Evolutionary conservation across 1,140 invertebrate species (phyloP).

Genomic region (Copidosoma floridanum): DNA sequence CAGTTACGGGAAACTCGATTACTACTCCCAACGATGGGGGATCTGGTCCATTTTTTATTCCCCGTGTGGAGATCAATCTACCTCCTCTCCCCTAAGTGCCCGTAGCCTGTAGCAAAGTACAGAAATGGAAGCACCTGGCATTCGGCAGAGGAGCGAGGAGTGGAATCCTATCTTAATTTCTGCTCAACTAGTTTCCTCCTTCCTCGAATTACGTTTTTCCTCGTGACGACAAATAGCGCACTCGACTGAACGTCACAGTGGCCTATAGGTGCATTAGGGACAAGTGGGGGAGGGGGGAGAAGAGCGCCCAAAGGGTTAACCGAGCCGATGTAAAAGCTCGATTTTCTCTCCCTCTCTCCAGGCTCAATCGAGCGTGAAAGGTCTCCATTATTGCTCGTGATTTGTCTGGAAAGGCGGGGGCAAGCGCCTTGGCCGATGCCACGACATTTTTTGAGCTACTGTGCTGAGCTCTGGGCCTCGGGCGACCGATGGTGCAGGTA

Average conservation of each 20-base stretch:
- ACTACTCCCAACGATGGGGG: too few species aligned
- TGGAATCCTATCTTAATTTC: conserved; percentile 19
- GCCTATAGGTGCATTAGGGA: too few species aligned
- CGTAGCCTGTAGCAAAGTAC: too few species aligned
- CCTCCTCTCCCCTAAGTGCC: not conserved
- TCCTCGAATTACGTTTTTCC: conserved; percentile 9
- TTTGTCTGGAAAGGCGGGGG: conserved; percentile 24
- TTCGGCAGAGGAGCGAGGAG: too few species aligned
- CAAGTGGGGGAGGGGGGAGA: too few species aligned
- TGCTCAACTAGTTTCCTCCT: conserved; percentile 11
- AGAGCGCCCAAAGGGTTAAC: conserved; percentile 6
- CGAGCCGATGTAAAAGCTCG: conserved; percentile 13
- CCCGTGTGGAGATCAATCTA: not conserved
- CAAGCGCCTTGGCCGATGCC: too few species aligned
- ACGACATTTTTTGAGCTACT: too few species aligned
- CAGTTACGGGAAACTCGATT: conserved; percentile 1
- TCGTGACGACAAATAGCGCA: conserved; percentile 23
- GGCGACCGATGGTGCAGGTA: too few species aligned
- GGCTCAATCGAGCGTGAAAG: conserved; percentile 28
- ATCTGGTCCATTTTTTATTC: conserved; percentile 2
- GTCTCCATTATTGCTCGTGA: conserved; percentile 28
- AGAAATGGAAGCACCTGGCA: too few species aligned
- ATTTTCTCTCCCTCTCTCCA: conserved; percentile 20
- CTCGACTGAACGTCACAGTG: too few species aligned
- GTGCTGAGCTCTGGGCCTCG: too few species aligned